Base-by-base conservation (phyloP, 2,888 invertebrate genomes). In the Axea sp. region DNA sequence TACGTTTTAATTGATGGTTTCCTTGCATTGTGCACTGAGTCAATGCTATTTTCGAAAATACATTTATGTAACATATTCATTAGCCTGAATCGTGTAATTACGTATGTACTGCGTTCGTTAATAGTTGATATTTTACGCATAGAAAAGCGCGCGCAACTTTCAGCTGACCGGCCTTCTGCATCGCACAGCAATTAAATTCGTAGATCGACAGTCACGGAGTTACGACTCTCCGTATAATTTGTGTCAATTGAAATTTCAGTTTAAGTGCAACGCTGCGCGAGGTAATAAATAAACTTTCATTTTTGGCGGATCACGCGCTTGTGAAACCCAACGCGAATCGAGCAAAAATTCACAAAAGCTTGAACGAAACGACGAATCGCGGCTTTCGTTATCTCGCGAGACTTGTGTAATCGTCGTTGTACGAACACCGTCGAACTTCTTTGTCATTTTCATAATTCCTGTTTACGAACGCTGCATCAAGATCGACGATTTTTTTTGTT, bases 61-160 rank as follows among this genome's bases (percentile, higher is more conserved):
- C 60, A 35, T 60, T 73, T 67, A 73, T 62, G 62, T 73, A 73
- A 73, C 33, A 28, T 28, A 35, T 47, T 67, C 73, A 55, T 73
- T 62, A 67, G 17, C 24, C 31, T 30, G 14, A 3, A 3, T 67
- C 55, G 19, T 33, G 24, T 45, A 67, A 73, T 73, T 67, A 73
- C n/a, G n/a, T 43, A n/a, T 24, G 37, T 19, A 37, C 33, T 7
- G 30, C 3, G 19, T 51, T 35, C 69, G 45, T 74, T 43, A 65
- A 59, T 55, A 39, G 49, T 7, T 45, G 51, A 39, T 45, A 51
- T 68, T 74, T 74, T 45, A 41, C 30, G 19, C 22, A 39, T 57
- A 30, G 14, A 41, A 62, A 73, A 41, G 35, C 14, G 14, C 14
- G 30, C 22, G n/a, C 12, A 47, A 31, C 55, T 45, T 28, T 53